Base-by-base conservation (phyloP, 2,888 invertebrate species). In the Apotomis turbidana region DNA sequence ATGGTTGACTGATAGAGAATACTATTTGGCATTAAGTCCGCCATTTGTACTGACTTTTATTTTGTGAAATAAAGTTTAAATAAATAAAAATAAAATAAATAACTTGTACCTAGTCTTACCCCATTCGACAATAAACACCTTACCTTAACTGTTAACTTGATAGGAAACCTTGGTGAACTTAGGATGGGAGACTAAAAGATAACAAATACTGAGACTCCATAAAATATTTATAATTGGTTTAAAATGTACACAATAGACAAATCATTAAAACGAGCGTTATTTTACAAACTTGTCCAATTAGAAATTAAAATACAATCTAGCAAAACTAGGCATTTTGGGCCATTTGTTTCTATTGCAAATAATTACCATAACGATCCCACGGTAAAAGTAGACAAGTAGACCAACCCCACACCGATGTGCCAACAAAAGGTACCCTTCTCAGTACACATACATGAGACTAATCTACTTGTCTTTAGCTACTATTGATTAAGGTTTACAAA, bases 171-270 rank as follows among this genome's bases (percentile, higher is more conserved):
- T 52, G 6, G 6, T 2, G 13, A 54, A 15, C 13, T 54, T 6
- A 13, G 54, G 15, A 15, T 54, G 54, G 15, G 4, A 41, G 27
- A 54, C 27, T 68, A 63, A 64, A 62, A 68, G 49, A 73, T 76
- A 77, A 77, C 79, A 82, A 77, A 78, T 63, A 68, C 73, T 76
- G 83, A 80, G 80, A 82, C 81, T 82, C 80, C 75, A 79, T 83
- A 80, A 83, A 84, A 67, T 82, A 80, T 82, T 80, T 84, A 81
- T 80, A 79, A 76, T 78, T 60, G 76, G 77, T 82, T 83, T 77
- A 78, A 82, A 82, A 81, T 83, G 81, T 84, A 84, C 81, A 84
- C 72, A 78, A 78, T 75, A 81, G 80, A 83, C 81, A 83, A 80
- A 80, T 79, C 76, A 74, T 75, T 75, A 79, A 78, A 74, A 76